Percentiles rank a stretch among this genome's conserved stretches.
Conservation (phyloP, 2,113 vertebrate species). For the Alosa alosa region DNA sequence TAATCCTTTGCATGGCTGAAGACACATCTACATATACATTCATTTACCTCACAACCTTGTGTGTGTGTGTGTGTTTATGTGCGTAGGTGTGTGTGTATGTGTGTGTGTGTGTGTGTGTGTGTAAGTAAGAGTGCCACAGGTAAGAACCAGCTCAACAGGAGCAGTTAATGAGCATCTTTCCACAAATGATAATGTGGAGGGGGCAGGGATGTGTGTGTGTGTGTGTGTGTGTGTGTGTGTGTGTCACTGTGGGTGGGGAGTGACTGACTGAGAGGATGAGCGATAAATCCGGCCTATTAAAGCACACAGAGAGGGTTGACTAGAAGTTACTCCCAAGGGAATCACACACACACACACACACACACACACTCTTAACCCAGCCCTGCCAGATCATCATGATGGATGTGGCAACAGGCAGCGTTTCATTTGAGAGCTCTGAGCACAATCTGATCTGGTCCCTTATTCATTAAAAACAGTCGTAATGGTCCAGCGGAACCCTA, state of each 20-base stretch:
- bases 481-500: constrained; percentile 60
- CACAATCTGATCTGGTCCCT: constrained; percentile 55
- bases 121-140: not conserved
- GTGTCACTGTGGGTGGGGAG: not conserved
- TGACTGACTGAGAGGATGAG: constrained; percentile 10
- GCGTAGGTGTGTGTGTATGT: too few species aligned
- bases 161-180: not conserved
- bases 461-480: constrained; percentile 60
- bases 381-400: constrained; percentile 45
- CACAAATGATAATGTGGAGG: too few species aligned
- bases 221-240: constrained; percentile 12
- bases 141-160: not conserved
- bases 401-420: constrained; percentile 53
- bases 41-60: too few species aligned
- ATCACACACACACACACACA: constrained; percentile 10
- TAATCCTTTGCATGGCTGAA: too few species aligned
- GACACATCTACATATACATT: too few species aligned
- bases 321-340: constrained; percentile 1
- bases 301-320: not conserved
- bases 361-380: not conserved
- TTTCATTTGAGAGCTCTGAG: constrained; percentile 43
- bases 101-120: not conserved
- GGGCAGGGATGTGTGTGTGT: not conserved
- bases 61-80: too few species aligned
- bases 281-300: not conserved